These are phyloP conservation scores for Caenorhabditis sp. DNA, from an alignment of 2,888 invertebrate genomes.

Conservation along the genomic window DNA sequence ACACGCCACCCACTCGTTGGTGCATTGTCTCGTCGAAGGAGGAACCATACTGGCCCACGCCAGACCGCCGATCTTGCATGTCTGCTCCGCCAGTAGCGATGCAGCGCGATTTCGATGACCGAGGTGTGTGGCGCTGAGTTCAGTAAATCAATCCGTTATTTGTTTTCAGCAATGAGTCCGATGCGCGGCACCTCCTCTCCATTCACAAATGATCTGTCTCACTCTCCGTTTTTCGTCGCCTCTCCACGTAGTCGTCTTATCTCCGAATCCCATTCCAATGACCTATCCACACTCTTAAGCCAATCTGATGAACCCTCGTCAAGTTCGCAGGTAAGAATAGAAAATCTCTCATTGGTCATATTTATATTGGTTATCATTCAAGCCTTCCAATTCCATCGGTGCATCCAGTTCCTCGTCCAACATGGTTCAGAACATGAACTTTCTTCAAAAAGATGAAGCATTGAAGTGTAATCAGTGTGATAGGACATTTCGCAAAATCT, in stretches of 20 bases:
- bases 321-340: constrained; percentile 16
- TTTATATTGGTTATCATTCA: neutral
- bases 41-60: constrained; percentile 69
- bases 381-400: neutral
- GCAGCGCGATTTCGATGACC: constrained; percentile 54
- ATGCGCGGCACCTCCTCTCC: constrained; percentile 14
- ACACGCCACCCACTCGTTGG: constrained; percentile 82
- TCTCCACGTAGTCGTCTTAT: constrained; percentile 35
- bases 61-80: constrained; percentile 54
- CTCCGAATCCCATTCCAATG: constrained; percentile 13
- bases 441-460: constrained; percentile 47
- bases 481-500: constrained; percentile 92
- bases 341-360: neutral
- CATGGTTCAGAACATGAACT: constrained; percentile 13
- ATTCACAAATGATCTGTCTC: neutral
- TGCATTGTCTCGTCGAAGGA: constrained; percentile 66
- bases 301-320: constrained; percentile 4
- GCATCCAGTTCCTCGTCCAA: neutral
- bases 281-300: neutral
- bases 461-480: constrained; percentile 87
- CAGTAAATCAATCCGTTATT: neutral
- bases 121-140: constrained; percentile 22
- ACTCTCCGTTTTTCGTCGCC: constrained; percentile 7
- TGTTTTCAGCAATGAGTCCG: constrained; percentile 27
- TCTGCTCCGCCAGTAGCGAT: constrained; percentile 69